A percentile compares a stretch with the other conserved stretches of the same genome.
These are phyloP conservation scores for Balanococcus diminutus DNA, from an alignment of 2,888 invertebrate genomes.

Conservation along the genomic window DNA sequence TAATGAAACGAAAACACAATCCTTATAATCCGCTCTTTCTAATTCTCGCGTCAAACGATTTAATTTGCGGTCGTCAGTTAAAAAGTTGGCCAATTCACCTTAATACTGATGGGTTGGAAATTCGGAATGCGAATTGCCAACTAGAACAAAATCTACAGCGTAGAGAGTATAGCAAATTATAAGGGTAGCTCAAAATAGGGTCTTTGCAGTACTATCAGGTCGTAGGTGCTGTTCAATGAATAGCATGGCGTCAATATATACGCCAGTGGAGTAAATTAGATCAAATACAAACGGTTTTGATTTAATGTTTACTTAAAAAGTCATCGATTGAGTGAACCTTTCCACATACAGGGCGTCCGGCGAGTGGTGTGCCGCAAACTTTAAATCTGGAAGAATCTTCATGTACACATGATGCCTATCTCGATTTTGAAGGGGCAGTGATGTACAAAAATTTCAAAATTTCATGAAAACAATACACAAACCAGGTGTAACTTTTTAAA, in stretches of 20 bases:
- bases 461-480: too few species aligned
- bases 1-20: conserved; percentile 22
- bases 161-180: not conserved
- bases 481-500: too few species aligned
- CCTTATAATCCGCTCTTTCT: conserved; percentile 9
- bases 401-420: too few species aligned
- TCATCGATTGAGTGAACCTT: not conserved
- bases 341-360: too few species aligned
- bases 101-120: not conserved
- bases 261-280: not conserved
- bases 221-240: not conserved
- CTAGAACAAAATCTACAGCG: not conserved
- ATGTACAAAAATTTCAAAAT: too few species aligned
- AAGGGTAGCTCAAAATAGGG: not conserved
- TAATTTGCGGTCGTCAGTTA: not conserved
- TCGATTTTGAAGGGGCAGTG: too few species aligned
- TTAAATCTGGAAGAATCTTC: too few species aligned
- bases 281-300: not conserved
- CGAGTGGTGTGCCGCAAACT: too few species aligned
- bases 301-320: not conserved
- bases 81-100: conserved; percentile 1
- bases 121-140: not conserved
- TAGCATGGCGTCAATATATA: not conserved
- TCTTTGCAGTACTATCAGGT: too few species aligned
- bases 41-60: conserved; percentile 12